Evolutionary conservation across 2,888 invertebrate species (phyloP), one percentile per base, ranked within the genome.

Genomic region (Plebejus argus): DNA sequence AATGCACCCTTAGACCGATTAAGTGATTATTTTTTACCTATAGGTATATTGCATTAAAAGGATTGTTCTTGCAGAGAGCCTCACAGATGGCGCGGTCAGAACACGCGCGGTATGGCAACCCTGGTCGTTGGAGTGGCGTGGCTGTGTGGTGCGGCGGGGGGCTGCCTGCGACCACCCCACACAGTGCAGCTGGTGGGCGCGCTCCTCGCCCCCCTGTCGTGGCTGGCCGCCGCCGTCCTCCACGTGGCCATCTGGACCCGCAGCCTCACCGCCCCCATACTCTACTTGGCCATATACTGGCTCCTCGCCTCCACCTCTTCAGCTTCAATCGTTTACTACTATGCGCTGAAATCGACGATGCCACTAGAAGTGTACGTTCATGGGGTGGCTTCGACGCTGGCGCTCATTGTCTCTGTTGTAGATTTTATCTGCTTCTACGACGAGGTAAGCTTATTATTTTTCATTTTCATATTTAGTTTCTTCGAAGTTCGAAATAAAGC

Each of bases 231-330:
- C 8, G 89, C 91, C 0, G 88, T 86, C 6, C 88, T 94, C 76
- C 93, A 94, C 82, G 86, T 91, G 0, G 85, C 90, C 0, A 85
- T 94, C 18, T 92, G 92, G 92, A 88, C 86, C 1, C 86, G 93
- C 20, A 88, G 88, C 77, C 87, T 89, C 23, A 87, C 90, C n/a
- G 89, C 93, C 0, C 92, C 92, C 33, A 83, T 91, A 78, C 89
- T 94, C 56, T 94, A 93, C 83, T 88, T 94, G 49, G 89, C 88
- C n/a, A 85, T 94, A 79, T 94, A 94, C 83, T 94, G 93, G 92
- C 83, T 91, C 28, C 87, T 93, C 70, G 83, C 90, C 0, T 84
- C 91, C n/a, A 83, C 84, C 12, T 86, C 89, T 39, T 86, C 92
- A 0, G 88, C 88, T 1, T 84, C 89, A 3, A 84, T 90, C 10